These are phyloP conservation scores for Murina feae DNA, from an alignment of 2,113 vertebrate species.

Conservation along the genomic window DNA sequence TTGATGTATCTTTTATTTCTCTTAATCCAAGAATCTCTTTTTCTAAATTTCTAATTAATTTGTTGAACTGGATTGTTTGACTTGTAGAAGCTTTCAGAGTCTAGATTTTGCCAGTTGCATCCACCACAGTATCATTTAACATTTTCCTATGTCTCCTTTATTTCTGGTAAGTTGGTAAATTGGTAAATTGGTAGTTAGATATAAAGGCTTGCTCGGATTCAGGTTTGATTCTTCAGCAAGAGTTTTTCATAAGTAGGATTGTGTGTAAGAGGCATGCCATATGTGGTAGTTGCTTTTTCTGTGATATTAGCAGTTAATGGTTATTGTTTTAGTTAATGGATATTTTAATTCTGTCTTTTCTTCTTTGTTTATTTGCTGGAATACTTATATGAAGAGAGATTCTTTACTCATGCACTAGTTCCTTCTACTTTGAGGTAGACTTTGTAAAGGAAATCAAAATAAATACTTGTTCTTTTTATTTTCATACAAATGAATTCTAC, in stretches of 20 bases:
- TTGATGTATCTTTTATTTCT: constrained; percentile 1
- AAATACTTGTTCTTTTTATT: constrained; percentile 16
- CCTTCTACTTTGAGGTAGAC: neutral
- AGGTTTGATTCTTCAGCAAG: constrained; percentile 5
- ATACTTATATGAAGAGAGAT: neutral
- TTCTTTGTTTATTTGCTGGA: neutral
- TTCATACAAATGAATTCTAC: neutral
- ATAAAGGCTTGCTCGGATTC: constrained; percentile 22
- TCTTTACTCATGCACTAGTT: neutral
- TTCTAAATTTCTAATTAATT: constrained; percentile 1
- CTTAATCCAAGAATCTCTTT: neutral
- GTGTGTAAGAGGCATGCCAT: neutral
- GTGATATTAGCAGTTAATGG: neutral
- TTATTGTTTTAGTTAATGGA: neutral
- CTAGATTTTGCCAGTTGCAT: neutral
- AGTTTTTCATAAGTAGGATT: neutral
- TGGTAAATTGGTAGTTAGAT: neutral
- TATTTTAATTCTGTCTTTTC: neutral
- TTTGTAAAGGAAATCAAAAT: neutral
- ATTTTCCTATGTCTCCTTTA: neutral
- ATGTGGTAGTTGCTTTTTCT: neutral
- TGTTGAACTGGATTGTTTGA: constrained; percentile 26
- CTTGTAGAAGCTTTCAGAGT: neutral
- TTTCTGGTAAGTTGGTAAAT: neutral
- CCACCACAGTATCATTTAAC: neutral